phyloP scores from a whole-genome alignment of 1,140 invertebrate genomes.

The Adelges cooleyi region DNA sequence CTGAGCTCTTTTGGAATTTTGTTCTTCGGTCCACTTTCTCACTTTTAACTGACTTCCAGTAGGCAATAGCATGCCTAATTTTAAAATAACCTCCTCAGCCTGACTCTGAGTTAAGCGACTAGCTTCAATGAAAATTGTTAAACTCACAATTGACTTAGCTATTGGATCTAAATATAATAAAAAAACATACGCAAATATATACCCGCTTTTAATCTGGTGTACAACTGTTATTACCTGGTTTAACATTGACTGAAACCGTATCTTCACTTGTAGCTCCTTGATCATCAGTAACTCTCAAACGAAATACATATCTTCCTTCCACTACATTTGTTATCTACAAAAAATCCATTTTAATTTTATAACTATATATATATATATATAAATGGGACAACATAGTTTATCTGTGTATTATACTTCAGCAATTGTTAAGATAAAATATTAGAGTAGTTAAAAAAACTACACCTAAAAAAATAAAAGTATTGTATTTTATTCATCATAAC shows the following conservation, averaged over 20 bases:
- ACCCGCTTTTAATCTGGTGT: background rate
- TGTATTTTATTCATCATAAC: no score
- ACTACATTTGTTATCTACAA: conserved; percentile 66
- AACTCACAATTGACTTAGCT: conserved; percentile 7
- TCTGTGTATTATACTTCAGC: no score
- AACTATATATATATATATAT: no score
- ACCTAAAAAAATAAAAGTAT: no score
- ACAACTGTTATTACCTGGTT: conserved; percentile 45
- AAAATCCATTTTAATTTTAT: conserved; percentile 31
- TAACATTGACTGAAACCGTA: conserved; percentile 73
- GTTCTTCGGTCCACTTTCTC: conserved; percentile 49
- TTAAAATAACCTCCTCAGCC: conserved; percentile 12
- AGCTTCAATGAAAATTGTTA: conserved; percentile 16
- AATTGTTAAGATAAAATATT: no score
- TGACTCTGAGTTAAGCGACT: conserved; percentile 17
- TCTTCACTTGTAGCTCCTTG: conserved; percentile 71
- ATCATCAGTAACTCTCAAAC: conserved; percentile 75
- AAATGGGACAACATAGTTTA: no score
- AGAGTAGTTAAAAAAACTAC: no score
- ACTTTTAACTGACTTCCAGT: conserved; percentile 43
- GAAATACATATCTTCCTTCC: conserved; percentile 72
- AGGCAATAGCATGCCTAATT: conserved; percentile 18
- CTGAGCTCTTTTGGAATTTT: conserved; percentile 46
- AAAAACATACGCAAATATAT: background rate
- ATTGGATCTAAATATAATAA: conserved; percentile 16